Evolutionary conservation across 2,113 vertebrate species (phyloP), one percentile per base, ranked within the genome.

Genomic region (Scalopus aquaticus): DNA sequence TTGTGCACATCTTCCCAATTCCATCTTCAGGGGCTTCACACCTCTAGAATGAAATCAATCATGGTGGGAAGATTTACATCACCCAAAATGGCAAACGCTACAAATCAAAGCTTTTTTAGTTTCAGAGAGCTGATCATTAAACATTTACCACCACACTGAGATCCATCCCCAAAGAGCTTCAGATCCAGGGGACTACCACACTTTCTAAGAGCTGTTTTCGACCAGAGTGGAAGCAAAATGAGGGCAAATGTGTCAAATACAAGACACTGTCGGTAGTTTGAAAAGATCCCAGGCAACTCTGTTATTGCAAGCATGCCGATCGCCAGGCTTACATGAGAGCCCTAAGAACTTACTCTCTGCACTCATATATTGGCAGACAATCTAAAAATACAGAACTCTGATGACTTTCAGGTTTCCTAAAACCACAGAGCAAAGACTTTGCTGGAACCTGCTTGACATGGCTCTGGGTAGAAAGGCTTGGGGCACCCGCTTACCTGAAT

Each of bases 401-500:
- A 54, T 56, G 22, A 54, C 72, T 88, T 80, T 88, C 77, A 73
- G 44, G 46, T 62, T 95, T 16, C 5, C 11, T 35, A 65, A 90
- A 72, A 69, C 28, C 65, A 80, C 1, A 83, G 3, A 17, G 69
- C 39, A 24, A 74, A 81, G 22, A 26, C 15, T 39, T 26, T 8
- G 0, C 11, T 12, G 77, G 5, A 10, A 58, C 24, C 30, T 2
- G 65, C 9, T 16, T 6, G 24, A 19, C 11, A 3, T 62, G 72
- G 28, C 9, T 89, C 20, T 51, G 13, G 28, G 60, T 58, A n/a
- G 15, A 37, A 42, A 35, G 4, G 26, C 30, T 1, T 0, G 4
- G 37, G 35, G 30, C 16, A 2, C 19, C 20, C 6, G 16, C 95
- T 96, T 74, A 99, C 99, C 98, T 98, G 97, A 12, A 62, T 80